Percentiles rank a stretch among this genome's conserved stretches.
Conservation (phyloP, 2,888 invertebrate genomes). For the Apodemia duryi region DNA sequence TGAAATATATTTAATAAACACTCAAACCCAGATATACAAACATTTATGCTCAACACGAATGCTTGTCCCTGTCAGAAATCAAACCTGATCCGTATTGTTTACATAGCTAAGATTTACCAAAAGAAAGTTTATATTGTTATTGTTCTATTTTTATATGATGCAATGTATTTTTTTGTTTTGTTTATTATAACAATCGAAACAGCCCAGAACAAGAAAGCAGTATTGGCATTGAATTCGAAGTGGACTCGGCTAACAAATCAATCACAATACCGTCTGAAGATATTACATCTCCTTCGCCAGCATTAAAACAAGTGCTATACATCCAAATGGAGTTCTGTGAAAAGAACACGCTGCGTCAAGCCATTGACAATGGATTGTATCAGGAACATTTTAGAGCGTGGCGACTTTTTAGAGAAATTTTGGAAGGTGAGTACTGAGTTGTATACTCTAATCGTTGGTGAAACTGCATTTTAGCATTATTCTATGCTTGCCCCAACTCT, state of each 20-base stretch:
- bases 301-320: constrained; percentile 84
- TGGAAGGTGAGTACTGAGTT: constrained; percentile 77
- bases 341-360: constrained; percentile 91
- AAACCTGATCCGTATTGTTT: too few relatives aligned
- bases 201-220: constrained; percentile 77
- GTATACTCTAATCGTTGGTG: too few relatives aligned
- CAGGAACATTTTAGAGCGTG: constrained; percentile 89
- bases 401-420: constrained; percentile 96
- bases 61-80: too few relatives aligned
- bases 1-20: too few relatives aligned
- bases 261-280: constrained; percentile 56
- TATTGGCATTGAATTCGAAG: constrained; percentile 82
- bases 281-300: constrained; percentile 43
- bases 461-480: too few relatives aligned
- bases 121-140: too few relatives aligned
- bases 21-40: too few relatives aligned
- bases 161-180: not conserved
- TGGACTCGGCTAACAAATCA: constrained; percentile 51
- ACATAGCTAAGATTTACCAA: too few relatives aligned
- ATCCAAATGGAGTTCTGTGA: constrained; percentile 99
- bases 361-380: constrained; percentile 90
- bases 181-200: constrained; percentile 7
- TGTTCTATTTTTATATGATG: constrained; percentile 4
- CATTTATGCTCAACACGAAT: too few relatives aligned
- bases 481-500: too few relatives aligned